Percentiles rank a stretch among this genome's conserved stretches.
phyloP scores from a whole-genome alignment of 2,888 invertebrate species.

The Heterodera filipjevi region DNA sequence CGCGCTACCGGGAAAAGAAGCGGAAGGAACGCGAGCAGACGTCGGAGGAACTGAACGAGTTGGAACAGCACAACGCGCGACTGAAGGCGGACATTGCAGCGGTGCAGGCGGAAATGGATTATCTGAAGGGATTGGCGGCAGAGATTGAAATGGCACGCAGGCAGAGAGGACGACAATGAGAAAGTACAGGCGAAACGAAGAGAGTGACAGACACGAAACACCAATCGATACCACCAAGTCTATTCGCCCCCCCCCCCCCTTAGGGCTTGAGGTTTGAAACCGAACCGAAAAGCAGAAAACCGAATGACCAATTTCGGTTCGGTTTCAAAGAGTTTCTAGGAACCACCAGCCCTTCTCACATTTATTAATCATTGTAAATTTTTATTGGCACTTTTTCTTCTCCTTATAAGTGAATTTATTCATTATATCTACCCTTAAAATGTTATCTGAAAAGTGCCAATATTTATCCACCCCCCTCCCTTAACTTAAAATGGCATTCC shows the following conservation, averaged over 20 bases:
- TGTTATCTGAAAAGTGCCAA: not conserved
- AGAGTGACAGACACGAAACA: not conserved
- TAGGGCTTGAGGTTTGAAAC: no score
- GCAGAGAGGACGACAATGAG: not conserved
- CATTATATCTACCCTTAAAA: not conserved
- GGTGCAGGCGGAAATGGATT: slow-evolving; percentile 52
- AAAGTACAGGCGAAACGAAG: not conserved
- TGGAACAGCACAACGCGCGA: slow-evolving; percentile 42
- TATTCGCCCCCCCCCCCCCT: no score
- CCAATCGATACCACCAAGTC: no score
- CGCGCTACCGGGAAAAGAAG: slow-evolving; percentile 60
- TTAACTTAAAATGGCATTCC: no score
- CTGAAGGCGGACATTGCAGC: slow-evolving; percentile 44
- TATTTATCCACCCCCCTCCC: not conserved
- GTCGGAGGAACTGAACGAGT: slow-evolving; percentile 33
- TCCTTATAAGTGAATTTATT: no score
- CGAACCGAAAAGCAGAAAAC: no score
- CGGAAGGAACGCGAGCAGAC: slow-evolving; percentile 47
- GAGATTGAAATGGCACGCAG: slow-evolving; percentile 25
- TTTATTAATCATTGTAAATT: no score
- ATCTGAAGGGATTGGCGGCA: slow-evolving; percentile 42
- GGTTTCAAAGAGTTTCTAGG: no score
- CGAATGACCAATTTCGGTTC: no score
- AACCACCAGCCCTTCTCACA: no score
- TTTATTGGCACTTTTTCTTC: no score